phyloP scores from a whole-genome alignment of 2,888 invertebrate species.

The Encarsia formosa region DNA sequence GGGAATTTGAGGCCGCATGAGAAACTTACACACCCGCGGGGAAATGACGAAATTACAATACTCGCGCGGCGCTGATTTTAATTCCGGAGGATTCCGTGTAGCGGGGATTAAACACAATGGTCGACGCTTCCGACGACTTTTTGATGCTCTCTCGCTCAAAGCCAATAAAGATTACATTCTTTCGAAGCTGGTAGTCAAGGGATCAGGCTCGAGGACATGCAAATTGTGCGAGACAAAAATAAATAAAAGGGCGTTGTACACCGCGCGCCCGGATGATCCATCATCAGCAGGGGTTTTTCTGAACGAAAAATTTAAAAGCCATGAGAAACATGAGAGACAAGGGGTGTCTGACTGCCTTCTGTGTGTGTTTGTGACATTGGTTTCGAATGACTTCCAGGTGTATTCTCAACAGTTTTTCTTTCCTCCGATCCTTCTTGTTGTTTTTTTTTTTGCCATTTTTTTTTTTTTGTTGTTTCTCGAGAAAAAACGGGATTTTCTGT shows the following conservation, averaged over 20 bases:
- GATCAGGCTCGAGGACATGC: conserved; percentile 34
- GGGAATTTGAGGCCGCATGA: no score
- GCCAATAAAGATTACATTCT: no score
- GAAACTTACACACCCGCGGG: no score
- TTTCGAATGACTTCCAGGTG: conserved; percentile 5
- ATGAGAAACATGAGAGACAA: conserved; percentile 10
- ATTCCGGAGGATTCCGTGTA: no score
- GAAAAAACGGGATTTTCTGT: no score
- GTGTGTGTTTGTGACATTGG: conserved; percentile 6
- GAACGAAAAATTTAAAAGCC: conserved; percentile 2
- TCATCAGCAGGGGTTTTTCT: conserved; percentile 27
- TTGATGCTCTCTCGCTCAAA: no score
- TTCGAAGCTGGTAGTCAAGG: no score
- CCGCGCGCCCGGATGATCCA: conserved; percentile 37
- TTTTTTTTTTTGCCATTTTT: neutral
- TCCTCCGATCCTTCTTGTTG: neutral
- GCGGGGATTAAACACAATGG: neutral
- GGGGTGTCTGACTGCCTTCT: conserved; percentile 3
- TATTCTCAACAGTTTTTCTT: neutral
- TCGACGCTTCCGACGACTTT: no score
- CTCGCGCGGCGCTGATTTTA: no score
- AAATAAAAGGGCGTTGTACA: conserved; percentile 1
- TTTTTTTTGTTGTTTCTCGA: neutral
- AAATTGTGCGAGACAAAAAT: conserved; percentile 38
- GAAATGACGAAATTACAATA: no score